Evolutionary conservation across 1,140 invertebrate species (phyloP).

Genomic region (Caenorhabditis elegans): DNA sequence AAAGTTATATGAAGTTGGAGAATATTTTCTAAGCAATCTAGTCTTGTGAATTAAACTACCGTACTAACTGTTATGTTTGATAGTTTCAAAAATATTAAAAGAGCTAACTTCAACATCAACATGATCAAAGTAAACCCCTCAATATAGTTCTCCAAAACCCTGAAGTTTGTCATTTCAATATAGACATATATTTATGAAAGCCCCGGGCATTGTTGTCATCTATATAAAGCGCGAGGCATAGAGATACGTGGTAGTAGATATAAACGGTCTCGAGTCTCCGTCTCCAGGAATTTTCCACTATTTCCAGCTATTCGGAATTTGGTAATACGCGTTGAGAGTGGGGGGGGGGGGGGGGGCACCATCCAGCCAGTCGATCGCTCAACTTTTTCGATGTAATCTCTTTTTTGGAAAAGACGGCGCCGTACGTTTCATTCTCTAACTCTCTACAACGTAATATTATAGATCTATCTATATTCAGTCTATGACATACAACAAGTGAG

Average conservation of each 20-base stretch:
- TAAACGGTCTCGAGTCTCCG: slow-evolving; percentile 24
- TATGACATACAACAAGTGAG: neutral
- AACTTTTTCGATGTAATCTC: slow-evolving; percentile 32
- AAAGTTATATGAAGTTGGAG: too few relatives aligned
- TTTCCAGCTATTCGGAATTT: slow-evolving; percentile 29
- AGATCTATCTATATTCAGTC: neutral
- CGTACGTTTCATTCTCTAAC: slow-evolving; percentile 13
- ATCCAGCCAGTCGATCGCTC: slow-evolving; percentile 17
- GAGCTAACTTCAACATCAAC: too few relatives aligned
- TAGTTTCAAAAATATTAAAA: too few relatives aligned
- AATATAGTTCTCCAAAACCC: too few relatives aligned
- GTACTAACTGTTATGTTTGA: too few relatives aligned
- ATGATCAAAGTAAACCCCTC: too few relatives aligned
- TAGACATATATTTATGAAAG: slow-evolving; percentile 11
- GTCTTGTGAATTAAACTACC: too few relatives aligned
- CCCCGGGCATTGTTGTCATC: slow-evolving; percentile 7
- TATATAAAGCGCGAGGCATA: slow-evolving; percentile 1
- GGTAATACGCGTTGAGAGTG: slow-evolving; percentile 22
- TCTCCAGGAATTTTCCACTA: neutral
- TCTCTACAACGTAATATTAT: neutral
- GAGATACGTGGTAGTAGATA: slow-evolving; percentile 18
- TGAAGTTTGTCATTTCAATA: slow-evolving; percentile 23
- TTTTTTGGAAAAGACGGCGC: neutral
- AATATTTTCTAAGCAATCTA: too few relatives aligned
- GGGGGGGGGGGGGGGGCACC: neutral